Evolutionary conservation across 2,113 vertebrate genomes (phyloP), one percentile per base, ranked within the genome.

Genomic region (Sprattus sprattus): DNA sequence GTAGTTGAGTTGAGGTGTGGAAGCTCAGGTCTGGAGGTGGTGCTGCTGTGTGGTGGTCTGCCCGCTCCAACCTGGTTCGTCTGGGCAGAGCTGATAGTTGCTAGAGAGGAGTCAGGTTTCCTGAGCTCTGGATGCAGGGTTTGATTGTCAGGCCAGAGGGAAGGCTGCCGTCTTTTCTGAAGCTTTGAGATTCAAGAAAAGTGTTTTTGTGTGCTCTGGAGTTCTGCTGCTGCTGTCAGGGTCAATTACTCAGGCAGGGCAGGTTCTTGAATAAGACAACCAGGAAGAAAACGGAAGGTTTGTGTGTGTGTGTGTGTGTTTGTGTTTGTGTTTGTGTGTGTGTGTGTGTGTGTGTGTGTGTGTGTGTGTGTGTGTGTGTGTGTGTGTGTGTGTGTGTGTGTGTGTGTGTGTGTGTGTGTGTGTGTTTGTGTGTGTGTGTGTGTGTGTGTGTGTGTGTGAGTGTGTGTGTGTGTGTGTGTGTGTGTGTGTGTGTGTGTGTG

Each of bases 401-500:
- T 32, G 64, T 71, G 22, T 71, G 25, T 57, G 0, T 22, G 4
- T 57, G 16, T 18, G 10, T 3, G 60, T 64, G 60, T 64, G 60
- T 64, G 4, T 64, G 60, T 64, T 22, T 49, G 39, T 67, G 64
- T 67, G 64, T 67, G 57, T 64, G 57, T 64, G 9, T 7, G 20
- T 64, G 57, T 67, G 25, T 71, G 25, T 67, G 64, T 71, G 64
- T 71, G 64, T 32, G 64, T 71, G 22, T 71, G 25, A n/a, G 52
- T 71, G 64, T 71, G 64, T 71, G 64, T 71, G 25, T 32, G 64
- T 71, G 64, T 71, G 2, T 32, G 64, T 28, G 64, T 71, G 25
- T 71, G n/a, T 71, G 64, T 71, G 25, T 67, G 64, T 64, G 57
- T 64, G 57, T 57, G 57, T 64, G 57, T 64, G 57, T 64, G 57